A percentile compares a stretch with the other conserved stretches of the same genome.
Conservation (phyloP, 1,140 invertebrate species). For the Acromyrmex charruanus region DNA sequence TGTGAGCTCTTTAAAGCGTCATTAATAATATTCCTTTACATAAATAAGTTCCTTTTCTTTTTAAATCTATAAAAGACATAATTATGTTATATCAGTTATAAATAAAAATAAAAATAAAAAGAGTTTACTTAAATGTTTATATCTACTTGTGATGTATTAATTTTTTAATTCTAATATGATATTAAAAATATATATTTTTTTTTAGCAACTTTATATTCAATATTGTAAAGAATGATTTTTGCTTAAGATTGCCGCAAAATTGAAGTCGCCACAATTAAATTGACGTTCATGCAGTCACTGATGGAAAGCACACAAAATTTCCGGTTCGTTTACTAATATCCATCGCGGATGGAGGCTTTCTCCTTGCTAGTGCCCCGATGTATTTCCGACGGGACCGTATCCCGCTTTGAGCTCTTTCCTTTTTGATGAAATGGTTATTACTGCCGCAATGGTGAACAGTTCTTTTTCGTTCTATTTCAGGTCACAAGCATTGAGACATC, state of each 20-base stretch:
- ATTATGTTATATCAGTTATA: not conserved
- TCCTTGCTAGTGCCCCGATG: slow-evolving; percentile 28
- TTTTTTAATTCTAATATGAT: not conserved
- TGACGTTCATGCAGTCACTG: slow-evolving; percentile 30
- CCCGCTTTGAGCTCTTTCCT: slow-evolving; percentile 40
- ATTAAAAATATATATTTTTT: not conserved
- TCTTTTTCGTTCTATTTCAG: slow-evolving; percentile 47
- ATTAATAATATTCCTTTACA: not conserved
- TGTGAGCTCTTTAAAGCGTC: not conserved
- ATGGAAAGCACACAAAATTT: slow-evolving; percentile 59
- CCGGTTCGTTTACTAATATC: slow-evolving; percentile 58
- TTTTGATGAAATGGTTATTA: slow-evolving; percentile 65
- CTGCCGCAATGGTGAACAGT: slow-evolving; percentile 41
- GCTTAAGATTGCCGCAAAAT: slow-evolving; percentile 13
- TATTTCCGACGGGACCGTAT: slow-evolving; percentile 51
- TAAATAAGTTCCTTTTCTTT: not conserved
- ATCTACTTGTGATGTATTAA: not conserved
- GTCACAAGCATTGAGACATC: slow-evolving; percentile 47
- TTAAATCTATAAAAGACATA: not conserved
- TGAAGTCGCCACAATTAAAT: slow-evolving; percentile 53
- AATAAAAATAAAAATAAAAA: not conserved
- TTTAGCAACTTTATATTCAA: not conserved
- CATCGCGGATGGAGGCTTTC: slow-evolving; percentile 29
- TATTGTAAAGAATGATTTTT: not conserved
- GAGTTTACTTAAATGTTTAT: not conserved